Base-by-base conservation (phyloP, 2,797 vertebrate genomes). In the Apogon hyalosoma region DNA sequence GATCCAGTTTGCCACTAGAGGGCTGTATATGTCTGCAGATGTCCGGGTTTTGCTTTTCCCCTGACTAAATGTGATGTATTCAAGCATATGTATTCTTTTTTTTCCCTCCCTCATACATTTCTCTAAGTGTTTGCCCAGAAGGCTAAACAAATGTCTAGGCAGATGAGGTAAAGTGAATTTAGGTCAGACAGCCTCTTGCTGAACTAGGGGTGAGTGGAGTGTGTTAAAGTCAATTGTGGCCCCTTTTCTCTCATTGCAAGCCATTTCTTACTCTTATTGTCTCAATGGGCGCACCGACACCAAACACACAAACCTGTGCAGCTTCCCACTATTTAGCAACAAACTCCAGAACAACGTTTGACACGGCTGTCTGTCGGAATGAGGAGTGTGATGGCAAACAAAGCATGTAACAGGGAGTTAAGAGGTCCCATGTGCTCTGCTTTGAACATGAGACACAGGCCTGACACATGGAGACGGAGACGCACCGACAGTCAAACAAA, bases 121-220 rank as follows among this genome's bases (percentile, higher is more conserved):
- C 92, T 93, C 86, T 92, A 93, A 93, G 92, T 94, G 92, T 94
- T 94, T 94, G 92, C 92, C 93, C 93, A 92, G 91, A 92, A 94
- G 93, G 91, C 93, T 93, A 94, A 94, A 94, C 93, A 94, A 94
- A 93, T 88, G 90, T 94, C 93, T 93, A 90, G 91, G 92, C 91
- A 93, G 92, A 94, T 92, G 91, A 93, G 90, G 92, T 92, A 83
- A 89, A 93, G 87, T 82, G 89, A 93, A 94, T 94, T 90, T 93
- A 91, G 93, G 93, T 94, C 93, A 94, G 84, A 82, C 90, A 84
- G 87, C 85, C 66, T 91, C 75, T 86, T 74, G 85, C 87, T 92
- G 88, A 89, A 90, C 85, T 50, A 63, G 75, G 87, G 91, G 88
- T 84, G 86, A 92, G 86, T 28, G 47, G 70, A 90, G 80, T 82